Conservation (phyloP, 2,113 vertebrate genomes). For the Chaenocephalus aceratus region DNA sequence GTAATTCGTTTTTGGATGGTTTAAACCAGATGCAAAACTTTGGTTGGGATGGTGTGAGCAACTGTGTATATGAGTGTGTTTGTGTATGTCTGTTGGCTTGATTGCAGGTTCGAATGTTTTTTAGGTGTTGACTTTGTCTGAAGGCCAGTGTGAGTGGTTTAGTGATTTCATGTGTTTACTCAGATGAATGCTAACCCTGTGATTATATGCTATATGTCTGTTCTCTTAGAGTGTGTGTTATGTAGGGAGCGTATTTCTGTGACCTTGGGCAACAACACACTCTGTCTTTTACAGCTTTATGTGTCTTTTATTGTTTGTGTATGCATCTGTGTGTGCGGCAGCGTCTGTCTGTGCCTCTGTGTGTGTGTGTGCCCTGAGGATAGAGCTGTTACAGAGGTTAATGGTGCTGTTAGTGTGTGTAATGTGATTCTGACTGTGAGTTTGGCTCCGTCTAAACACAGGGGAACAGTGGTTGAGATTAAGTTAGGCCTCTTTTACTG, state of each 20-base stretch:
- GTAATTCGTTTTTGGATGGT: constrained; percentile 68
- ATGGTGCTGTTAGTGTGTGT: constrained; percentile 85
- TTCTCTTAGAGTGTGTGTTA: constrained; percentile 41
- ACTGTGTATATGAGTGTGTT: constrained; percentile 41
- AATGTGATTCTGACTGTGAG: constrained; percentile 85
- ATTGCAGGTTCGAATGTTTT: constrained; percentile 69
- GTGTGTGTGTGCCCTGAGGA: constrained; percentile 68
- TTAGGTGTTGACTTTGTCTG: constrained; percentile 72
- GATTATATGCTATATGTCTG: constrained; percentile 64
- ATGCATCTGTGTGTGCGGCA: constrained; percentile 45
- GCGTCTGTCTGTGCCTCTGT: constrained; percentile 23
- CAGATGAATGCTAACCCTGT: constrained; percentile 53
- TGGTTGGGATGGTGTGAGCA: constrained; percentile 37
- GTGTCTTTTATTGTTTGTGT: constrained; percentile 57
- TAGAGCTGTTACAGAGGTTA: constrained; percentile 80
- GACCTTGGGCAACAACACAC: constrained; percentile 56
- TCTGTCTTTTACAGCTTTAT: constrained; percentile 56
- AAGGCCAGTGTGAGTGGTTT: constrained; percentile 55
- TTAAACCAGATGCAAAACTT: constrained; percentile 50
- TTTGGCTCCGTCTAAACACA: constrained; percentile 80
- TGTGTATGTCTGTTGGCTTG: constrained; percentile 56
- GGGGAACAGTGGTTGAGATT: constrained; percentile 78
- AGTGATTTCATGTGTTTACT: constrained; percentile 74
- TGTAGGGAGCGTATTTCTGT: constrained; percentile 29
- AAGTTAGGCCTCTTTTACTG: constrained; percentile 81